These are phyloP conservation scores for Mastigias papua DNA, from an alignment of 30 jellyfish, hydroid and myxozoan genomes.

Conservation along the genomic window DNA sequence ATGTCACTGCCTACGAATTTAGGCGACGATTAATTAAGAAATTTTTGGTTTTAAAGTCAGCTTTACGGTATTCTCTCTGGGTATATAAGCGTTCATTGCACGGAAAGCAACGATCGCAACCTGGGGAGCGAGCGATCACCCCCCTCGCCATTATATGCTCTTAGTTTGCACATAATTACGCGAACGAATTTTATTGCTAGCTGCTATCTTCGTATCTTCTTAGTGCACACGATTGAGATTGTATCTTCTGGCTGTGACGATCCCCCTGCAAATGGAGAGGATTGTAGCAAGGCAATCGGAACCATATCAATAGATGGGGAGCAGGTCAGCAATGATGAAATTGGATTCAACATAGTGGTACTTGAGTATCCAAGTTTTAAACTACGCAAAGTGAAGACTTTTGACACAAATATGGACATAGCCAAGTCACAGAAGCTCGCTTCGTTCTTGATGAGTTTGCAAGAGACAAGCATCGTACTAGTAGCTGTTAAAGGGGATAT, in stretches of 20 bases:
- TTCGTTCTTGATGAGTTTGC: slow-evolving; percentile 67
- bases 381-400: slow-evolving; percentile 62
- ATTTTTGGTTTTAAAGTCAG: too few species aligned
- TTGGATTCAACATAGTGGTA: slow-evolving; percentile 91
- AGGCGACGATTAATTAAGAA: too few species aligned
- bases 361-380: slow-evolving; percentile 86
- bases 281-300: slow-evolving; percentile 84
- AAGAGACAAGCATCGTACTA: slow-evolving; percentile 73
- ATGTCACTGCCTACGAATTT: too few species aligned
- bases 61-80: too few species aligned
- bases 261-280: slow-evolving; percentile 82
- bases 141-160: too few species aligned
- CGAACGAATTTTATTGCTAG: too few species aligned
- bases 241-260: slow-evolving; percentile 87
- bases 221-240: slow-evolving; percentile 73
- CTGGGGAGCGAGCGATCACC: too few species aligned
- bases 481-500: slow-evolving; percentile 92
- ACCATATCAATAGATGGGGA: slow-evolving; percentile 90
- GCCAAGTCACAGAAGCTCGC: slow-evolving; percentile 80
- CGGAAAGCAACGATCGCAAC: too few species aligned
- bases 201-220: not conserved
- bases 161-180: too few species aligned
- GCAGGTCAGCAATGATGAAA: slow-evolving; percentile 79
- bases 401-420: slow-evolving; percentile 78
- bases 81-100: too few species aligned